Evolutionary conservation across 2,113 vertebrate genomes (phyloP), one percentile per base, ranked within the genome.

Genomic region (Todiramphus chloris): DNA sequence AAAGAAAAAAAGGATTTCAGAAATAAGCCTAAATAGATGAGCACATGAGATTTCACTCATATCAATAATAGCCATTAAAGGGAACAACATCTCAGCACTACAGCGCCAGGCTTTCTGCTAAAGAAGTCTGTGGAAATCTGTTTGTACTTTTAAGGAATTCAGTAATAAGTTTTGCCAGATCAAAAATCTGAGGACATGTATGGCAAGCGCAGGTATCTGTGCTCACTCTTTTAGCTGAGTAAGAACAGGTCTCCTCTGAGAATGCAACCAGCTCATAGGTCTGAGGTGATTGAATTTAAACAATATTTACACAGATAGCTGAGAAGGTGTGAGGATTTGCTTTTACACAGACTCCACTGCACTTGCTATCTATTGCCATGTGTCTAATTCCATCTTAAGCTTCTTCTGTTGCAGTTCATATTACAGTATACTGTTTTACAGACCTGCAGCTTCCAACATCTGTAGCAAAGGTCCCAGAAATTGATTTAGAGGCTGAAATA

Each of bases 401-500:
- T 87, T 80, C 74, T 69, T 89, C 89, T 80, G 62, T 74, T 93
- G 83, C 91, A 82, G 89, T 94, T 97, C 93, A 82, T 62, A 55
- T 95, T 96, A 96, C 75, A 92, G 83, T 87, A 76, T 35, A 70
- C 89, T 93, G 89, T 93, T 96, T 95, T 93, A 97, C 89, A 96
- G 91, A 96, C 81, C 90, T 90, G 81, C 35, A 97, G 95, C 88
- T 95, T 96, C 84, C 92, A 97, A 96, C 97, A 97, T 97, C 96
- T 98, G 97, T 95, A 97, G 92, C 78, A 95, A 96, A 94, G 75
- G 95, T 83, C 93, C 87, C 87, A 92, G 93, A 96, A 97, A 96
- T 81, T 98, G 97, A 98, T 98, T 98, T 98, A 98, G 96, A 97
- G 91, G 72, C 93, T 98, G 96, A 95, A 98, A 97, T 95, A 95